These are phyloP conservation scores for Neotragus pygmaeus DNA, from an alignment of 2,113 vertebrate species.

Conservation along the genomic window DNA sequence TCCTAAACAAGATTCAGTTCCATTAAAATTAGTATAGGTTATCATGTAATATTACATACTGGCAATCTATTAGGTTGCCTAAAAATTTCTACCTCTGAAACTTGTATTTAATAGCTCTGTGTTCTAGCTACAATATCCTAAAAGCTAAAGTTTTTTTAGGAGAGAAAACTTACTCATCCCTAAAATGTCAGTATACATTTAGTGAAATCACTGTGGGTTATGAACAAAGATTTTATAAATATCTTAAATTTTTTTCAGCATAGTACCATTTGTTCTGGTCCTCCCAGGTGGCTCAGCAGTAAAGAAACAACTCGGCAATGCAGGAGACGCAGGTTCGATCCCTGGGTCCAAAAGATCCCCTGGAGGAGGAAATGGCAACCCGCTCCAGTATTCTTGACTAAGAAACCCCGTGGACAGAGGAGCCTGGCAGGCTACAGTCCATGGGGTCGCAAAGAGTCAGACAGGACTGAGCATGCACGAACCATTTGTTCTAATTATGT, in stretches of 20 bases:
- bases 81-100: background rate
- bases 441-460: background rate
- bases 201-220: background rate
- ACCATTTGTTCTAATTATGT: background rate
- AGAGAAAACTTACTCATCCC: background rate
- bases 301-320: background rate
- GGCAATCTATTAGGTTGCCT: background rate
- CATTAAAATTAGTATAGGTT: background rate
- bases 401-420: background rate
- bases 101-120: background rate
- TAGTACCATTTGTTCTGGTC: background rate
- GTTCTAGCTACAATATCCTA: background rate
- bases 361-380: background rate
- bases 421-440: background rate
- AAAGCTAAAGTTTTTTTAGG: background rate
- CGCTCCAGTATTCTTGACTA: background rate
- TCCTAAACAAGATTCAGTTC: background rate
- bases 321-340: fast-evolving
- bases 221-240: background rate
- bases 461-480: background rate
- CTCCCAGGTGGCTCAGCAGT: background rate
- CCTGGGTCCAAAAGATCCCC: background rate
- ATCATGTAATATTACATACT: background rate
- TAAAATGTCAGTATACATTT: background rate
- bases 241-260: background rate